Conservation (phyloP, 1,140 invertebrate species). For the Anthonomus grandis region DNA sequence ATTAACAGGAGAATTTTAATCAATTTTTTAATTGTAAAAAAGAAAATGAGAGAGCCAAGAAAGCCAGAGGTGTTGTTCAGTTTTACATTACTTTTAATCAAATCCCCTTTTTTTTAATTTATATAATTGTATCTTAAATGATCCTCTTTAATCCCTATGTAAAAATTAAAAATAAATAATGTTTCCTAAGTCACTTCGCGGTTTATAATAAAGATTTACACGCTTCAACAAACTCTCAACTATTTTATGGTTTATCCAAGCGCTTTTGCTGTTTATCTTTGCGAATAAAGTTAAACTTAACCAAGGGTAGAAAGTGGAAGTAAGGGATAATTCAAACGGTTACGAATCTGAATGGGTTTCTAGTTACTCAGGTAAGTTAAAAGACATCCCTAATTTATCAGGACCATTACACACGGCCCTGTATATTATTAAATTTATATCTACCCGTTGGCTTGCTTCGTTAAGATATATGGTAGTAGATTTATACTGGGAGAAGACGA, state of each 20-base stretch:
- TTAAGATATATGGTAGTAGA: conserved; percentile 29
- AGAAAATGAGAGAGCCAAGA: too few relatives aligned
- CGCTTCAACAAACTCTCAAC: conserved; percentile 8
- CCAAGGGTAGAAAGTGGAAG: conserved; percentile 24
- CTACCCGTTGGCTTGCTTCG: conserved; percentile 21
- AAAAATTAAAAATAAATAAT: too few relatives aligned
- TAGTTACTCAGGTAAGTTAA: conserved; percentile 25
- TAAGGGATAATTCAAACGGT: conserved; percentile 25
- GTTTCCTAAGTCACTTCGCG: too few relatives aligned
- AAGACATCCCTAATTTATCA: conserved; percentile 30
- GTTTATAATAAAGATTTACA: conserved; percentile 9
- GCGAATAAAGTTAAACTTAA: conserved; percentile 14
- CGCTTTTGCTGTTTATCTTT: conserved; percentile 24
- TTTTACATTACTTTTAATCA: too few relatives aligned
- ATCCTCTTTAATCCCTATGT: too few relatives aligned
- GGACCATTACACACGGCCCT: conserved; percentile 29
- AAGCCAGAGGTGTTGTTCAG: too few relatives aligned
- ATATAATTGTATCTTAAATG: too few relatives aligned
- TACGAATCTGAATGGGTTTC: conserved; percentile 25
- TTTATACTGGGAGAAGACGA: conserved; percentile 25
- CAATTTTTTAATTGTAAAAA: too few relatives aligned
- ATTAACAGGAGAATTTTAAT: too few relatives aligned
- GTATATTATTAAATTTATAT: conserved; percentile 32
- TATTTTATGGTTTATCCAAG: conserved; percentile 22
- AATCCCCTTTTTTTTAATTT: too few relatives aligned